Conservation (phyloP, 1,140 invertebrate genomes). For the Cydia amplana region DNA sequence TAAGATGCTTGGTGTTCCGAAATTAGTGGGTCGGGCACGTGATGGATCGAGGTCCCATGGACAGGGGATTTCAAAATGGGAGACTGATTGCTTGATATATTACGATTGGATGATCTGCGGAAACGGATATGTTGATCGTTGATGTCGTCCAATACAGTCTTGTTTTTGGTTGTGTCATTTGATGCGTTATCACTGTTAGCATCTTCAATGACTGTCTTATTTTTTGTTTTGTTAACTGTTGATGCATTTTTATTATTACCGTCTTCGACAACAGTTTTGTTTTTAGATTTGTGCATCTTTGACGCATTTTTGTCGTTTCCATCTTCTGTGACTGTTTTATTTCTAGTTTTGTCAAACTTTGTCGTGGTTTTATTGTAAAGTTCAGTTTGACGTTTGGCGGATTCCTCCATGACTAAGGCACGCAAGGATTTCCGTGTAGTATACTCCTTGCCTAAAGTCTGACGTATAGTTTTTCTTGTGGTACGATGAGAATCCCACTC, state of each 20-base stretch:
- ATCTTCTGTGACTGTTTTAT: neutral
- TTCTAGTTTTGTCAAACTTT: constrained; percentile 18
- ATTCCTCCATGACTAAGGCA: constrained; percentile 69
- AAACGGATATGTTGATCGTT: neutral
- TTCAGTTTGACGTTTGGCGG: constrained; percentile 54
- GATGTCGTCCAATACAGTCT: neutral
- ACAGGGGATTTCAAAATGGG: constrained; percentile 5
- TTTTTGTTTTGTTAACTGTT: neutral
- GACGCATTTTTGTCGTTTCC: neutral
- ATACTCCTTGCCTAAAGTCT: constrained; percentile 69
- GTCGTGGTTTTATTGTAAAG: neutral
- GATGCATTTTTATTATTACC: neutral
- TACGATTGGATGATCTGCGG: constrained; percentile 1
- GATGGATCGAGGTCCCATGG: constrained; percentile 4
- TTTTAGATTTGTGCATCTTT: neutral
- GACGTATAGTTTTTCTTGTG: constrained; percentile 63
- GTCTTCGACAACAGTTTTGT: neutral
- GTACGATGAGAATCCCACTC: constrained; percentile 71
- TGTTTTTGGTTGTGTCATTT: neutral
- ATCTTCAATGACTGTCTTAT: constrained; percentile 1
- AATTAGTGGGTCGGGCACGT: constrained; percentile 1
- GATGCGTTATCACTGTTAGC: neutral
- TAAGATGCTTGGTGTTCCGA: neutral
- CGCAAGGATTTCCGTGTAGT: constrained; percentile 65
- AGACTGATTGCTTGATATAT: constrained; percentile 11